phyloP scores from a whole-genome alignment of 1,140 invertebrate genomes.

The Temnothorax longispinosus region DNA sequence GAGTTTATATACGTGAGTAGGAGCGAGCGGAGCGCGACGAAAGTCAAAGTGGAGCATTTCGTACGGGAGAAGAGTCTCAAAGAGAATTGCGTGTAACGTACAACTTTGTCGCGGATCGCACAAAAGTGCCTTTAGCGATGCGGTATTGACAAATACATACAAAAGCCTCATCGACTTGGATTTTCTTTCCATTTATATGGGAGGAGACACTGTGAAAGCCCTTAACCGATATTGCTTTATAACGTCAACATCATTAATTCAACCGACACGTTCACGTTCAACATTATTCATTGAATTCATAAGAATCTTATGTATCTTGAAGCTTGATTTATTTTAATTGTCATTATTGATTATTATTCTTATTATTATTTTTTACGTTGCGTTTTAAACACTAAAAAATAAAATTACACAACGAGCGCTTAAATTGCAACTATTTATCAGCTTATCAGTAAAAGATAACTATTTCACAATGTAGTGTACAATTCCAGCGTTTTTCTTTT shows the following conservation, averaged over 20 bases:
- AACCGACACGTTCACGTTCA: neutral
- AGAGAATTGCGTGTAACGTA: conserved; percentile 68
- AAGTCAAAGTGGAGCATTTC: conserved; percentile 62
- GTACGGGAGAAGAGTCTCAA: conserved; percentile 65
- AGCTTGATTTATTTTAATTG: neutral
- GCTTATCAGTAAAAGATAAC: neutral
- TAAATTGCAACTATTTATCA: neutral
- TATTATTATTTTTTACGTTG: neutral
- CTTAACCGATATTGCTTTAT: neutral
- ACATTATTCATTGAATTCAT: neutral
- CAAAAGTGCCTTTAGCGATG: conserved; percentile 68
- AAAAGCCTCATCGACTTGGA: conserved; percentile 1
- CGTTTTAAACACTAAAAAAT: neutral
- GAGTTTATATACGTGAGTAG: conserved; percentile 59
- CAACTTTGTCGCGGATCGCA: conserved; percentile 70
- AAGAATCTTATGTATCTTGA: neutral
- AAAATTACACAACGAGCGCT: neutral
- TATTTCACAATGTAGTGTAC: neutral
- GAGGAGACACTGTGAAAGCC: neutral
- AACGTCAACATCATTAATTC: conserved; percentile 22
- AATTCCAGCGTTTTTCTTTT: neutral
- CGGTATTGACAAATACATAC: conserved; percentile 47
- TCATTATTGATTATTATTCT: neutral
- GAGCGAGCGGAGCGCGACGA: conserved; percentile 48
- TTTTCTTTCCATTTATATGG: conserved; percentile 21